Percentiles rank a stretch among this genome's conserved stretches.
Evolutionary conservation across 1,140 invertebrate species (phyloP).

Genomic region (Hirudo medicinalis): DNA sequence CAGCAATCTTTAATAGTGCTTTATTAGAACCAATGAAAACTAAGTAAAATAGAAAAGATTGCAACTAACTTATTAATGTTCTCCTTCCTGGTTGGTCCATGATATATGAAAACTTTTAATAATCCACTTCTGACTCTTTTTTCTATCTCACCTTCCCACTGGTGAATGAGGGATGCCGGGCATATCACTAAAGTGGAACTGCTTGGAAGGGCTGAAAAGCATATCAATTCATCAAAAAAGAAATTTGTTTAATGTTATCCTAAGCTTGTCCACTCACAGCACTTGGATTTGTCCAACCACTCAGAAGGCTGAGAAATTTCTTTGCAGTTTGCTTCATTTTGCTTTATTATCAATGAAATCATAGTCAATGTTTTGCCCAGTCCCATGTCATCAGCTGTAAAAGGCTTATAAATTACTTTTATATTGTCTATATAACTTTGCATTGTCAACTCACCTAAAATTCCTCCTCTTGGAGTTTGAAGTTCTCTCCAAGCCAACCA

Average conservation of each 20-base stretch:
- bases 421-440: no score
- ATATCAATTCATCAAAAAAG: no score
- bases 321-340: slow-evolving; percentile 25
- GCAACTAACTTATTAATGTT: slow-evolving; percentile 31
- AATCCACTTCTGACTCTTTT: slow-evolving; percentile 48
- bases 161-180: slow-evolving; percentile 58
- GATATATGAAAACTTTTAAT: slow-evolving; percentile 58
- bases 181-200: slow-evolving; percentile 69
- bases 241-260: no score
- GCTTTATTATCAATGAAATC: slow-evolving; percentile 60
- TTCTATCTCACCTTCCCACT: slow-evolving; percentile 72
- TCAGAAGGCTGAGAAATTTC: no score
- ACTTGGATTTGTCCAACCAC: neutral
- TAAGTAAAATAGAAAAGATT: neutral
- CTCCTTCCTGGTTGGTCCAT: slow-evolving; percentile 60
- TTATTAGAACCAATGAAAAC: slow-evolving; percentile 3
- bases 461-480: slow-evolving; percentile 65
- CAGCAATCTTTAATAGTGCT: slow-evolving; percentile 35
- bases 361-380: slow-evolving; percentile 79
- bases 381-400: slow-evolving; percentile 81
- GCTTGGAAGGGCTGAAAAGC: slow-evolving; percentile 10
- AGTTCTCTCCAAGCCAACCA: slow-evolving; percentile 80
- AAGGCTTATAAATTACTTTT: slow-evolving; percentile 12
- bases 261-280: slow-evolving; percentile 25
- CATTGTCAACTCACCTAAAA: slow-evolving; percentile 33